phyloP scores from a whole-genome alignment of 2,888 invertebrate genomes.

The Scaeva pyrastri region DNA sequence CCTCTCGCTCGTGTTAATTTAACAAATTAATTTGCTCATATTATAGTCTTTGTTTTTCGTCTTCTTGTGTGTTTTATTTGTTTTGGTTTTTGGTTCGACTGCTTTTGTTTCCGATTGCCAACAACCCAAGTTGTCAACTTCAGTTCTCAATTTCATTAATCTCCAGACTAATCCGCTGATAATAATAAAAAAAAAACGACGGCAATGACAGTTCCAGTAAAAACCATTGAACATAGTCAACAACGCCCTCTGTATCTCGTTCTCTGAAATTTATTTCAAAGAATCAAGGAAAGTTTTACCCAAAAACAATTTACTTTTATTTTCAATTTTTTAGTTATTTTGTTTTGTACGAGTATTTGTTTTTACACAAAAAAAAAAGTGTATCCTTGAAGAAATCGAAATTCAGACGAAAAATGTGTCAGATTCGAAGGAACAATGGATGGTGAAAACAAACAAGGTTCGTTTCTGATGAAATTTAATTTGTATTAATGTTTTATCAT shows the following conservation, averaged over 20 bases:
- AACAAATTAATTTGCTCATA: conserved; percentile 68
- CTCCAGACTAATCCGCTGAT: conserved; percentile 67
- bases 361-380: neutral
- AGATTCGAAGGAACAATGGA: conserved; percentile 17
- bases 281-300: conserved; percentile 17
- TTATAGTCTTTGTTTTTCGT: conserved; percentile 39
- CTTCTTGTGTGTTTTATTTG: conserved; percentile 1
- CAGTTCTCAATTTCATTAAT: conserved; percentile 71
- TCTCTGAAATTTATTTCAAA: neutral
- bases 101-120: conserved; percentile 42
- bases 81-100: conserved; percentile 38
- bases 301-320: too few relatives aligned
- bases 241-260: neutral
- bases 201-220: conserved; percentile 54
- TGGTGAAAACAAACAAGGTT: neutral
- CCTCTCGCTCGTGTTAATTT: conserved; percentile 59
- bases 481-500: conserved; percentile 66
- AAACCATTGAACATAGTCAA: conserved; percentile 7
- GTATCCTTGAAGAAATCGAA: neutral
- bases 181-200: conserved; percentile 68
- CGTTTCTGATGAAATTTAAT: conserved; percentile 56
- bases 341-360: conserved; percentile 7
- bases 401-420: too few relatives aligned
- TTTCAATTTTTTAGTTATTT: neutral
- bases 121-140: conserved; percentile 69